A percentile compares a stretch with the other conserved stretches of the same genome.
These are phyloP conservation scores for Ciona savignyi DNA, from an alignment of 23 tunicate species.

Conservation along the genomic window DNA sequence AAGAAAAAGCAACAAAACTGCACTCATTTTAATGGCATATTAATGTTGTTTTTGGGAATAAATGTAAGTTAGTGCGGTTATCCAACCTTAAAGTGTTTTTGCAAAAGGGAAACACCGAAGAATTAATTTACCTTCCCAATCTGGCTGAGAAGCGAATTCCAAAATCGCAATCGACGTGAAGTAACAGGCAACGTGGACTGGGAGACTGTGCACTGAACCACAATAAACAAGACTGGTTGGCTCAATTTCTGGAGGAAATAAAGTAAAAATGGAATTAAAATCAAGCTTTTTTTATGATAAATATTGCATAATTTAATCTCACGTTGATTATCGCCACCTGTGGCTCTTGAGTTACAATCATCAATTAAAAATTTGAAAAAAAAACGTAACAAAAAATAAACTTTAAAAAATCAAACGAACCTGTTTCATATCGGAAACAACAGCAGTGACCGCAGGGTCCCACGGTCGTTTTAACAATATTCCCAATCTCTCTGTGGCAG, in stretches of 20 bases:
- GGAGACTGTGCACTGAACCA: slow-evolving; percentile 36
- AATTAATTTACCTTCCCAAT: slow-evolving; percentile 54
- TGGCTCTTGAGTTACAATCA: neutral
- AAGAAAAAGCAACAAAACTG: neutral
- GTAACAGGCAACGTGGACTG: slow-evolving; percentile 43
- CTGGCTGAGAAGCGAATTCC: slow-evolving; percentile 71
- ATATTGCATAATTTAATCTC: neutral
- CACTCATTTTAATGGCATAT: no score
- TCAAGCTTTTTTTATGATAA: no score
- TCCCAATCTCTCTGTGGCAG: slow-evolving; percentile 32
- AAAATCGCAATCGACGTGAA: slow-evolving; percentile 54
- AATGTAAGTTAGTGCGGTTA: no score
- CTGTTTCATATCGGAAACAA: slow-evolving; percentile 48
- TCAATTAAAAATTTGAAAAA: no score
- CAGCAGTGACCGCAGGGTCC: slow-evolving; percentile 74
- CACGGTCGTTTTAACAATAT: slow-evolving; percentile 70
- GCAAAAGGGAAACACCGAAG: no score
- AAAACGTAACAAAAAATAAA: neutral
- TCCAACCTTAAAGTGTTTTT: no score
- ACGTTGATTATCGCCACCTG: neutral
- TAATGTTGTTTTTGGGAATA: no score
- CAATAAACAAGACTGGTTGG: slow-evolving; percentile 36
- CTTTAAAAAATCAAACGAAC: neutral
- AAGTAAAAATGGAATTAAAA: no score
- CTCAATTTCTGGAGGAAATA: slow-evolving; percentile 22